A percentile compares a stretch with the other conserved stretches of the same genome.
Evolutionary conservation across 2,797 vertebrate species (phyloP).

Genomic region (Xenopus petersii): DNA sequence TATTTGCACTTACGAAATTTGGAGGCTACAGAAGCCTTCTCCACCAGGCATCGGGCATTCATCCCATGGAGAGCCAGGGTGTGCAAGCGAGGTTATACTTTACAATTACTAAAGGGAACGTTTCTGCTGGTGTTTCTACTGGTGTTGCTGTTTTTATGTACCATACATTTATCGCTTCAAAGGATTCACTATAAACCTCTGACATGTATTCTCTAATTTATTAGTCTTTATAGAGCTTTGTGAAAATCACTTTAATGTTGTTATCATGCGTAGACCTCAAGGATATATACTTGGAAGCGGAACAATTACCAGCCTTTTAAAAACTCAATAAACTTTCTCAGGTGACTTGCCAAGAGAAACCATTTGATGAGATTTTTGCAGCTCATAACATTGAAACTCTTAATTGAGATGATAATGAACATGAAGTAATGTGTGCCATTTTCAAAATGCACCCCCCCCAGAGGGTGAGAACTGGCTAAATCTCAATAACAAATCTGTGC

Average conservation of each 20-base stretch:
- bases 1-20: no score
- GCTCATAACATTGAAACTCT: constrained; percentile 39
- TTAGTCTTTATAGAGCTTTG: constrained; percentile 11
- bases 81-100: no score
- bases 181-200: constrained; percentile 11
- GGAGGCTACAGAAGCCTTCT: no score
- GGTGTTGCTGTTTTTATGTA: no score
- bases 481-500: constrained; percentile 40
- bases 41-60: no score
- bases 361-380: constrained; percentile 39
- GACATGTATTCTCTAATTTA: constrained; percentile 19
- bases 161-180: constrained; percentile 1
- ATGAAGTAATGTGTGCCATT: constrained; percentile 39
- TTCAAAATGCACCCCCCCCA: constrained; percentile 22
- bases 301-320: constrained; percentile 42
- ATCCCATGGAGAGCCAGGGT: no score
- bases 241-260: constrained; percentile 31
- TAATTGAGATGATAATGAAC: constrained; percentile 45
- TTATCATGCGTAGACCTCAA: constrained; percentile 32
- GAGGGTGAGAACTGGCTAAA: constrained; percentile 32
- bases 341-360: constrained; percentile 46
- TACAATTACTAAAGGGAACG: no score
- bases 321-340: constrained; percentile 46
- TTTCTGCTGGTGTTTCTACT: no score
- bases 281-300: constrained; percentile 38